These are phyloP conservation scores for Bos javanicus DNA, from an alignment of 2,113 vertebrate genomes.

Conservation along the genomic window DNA sequence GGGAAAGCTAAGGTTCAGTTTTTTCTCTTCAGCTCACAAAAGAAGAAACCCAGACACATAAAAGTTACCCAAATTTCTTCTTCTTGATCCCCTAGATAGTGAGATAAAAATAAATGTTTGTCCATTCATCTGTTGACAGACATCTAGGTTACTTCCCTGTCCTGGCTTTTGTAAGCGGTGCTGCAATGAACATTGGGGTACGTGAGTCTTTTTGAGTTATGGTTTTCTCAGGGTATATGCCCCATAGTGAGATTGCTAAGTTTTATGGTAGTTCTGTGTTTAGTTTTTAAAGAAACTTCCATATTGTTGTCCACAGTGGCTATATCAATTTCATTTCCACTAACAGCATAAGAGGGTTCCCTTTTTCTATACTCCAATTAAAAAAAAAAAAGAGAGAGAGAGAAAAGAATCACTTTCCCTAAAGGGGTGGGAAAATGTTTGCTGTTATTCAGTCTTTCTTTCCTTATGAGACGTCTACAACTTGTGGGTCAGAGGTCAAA, in stretches of 20 bases:
- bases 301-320: background rate
- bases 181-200: background rate
- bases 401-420: background rate
- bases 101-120: background rate
- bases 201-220: background rate
- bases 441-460: background rate
- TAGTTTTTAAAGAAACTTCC: background rate
- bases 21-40: background rate
- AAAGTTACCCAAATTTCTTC: background rate
- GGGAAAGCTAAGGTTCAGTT: background rate
- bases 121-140: background rate
- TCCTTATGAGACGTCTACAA: background rate
- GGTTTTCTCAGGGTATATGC: background rate
- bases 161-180: background rate
- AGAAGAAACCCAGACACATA: background rate
- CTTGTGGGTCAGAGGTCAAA: background rate
- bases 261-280: background rate
- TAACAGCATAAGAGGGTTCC: background rate
- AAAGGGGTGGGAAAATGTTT: background rate
- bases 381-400: background rate
- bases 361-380: background rate
- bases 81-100: background rate
- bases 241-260: background rate
- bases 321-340: background rate
- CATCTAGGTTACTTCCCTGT: background rate